Base-by-base conservation (phyloP, 2,113 vertebrate species). In the Paedocypris sp. region DNA sequence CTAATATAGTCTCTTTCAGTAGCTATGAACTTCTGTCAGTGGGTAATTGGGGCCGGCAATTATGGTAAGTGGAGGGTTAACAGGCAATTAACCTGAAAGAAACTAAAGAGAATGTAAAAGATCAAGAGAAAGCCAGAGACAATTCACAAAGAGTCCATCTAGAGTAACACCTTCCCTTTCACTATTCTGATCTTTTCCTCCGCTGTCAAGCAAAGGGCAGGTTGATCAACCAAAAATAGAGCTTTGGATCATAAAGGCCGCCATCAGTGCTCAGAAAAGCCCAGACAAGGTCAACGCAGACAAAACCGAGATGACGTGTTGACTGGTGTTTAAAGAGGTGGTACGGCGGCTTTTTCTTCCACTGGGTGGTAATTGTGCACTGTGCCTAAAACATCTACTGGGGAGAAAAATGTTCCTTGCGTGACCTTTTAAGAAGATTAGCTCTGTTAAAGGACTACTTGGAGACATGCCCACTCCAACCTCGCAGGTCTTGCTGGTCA, bases 31-130 rank as follows among this genome's bases (percentile, higher is more conserved):
- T 61, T 59, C 54, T 66, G 62, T 66, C 46, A 62, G 35, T 50
- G 49, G 62, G 50, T 70, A 70, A 70, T 70, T 66, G 68, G 58
- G 68, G 62, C 52, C 62, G 45, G 62, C 68, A 72, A 64, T 68
- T 64, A 60, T n/a, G 38, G 61, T 60, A 72, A 64, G 60, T 68
- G 65, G 65, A 65, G 62, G 57, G 66, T 65, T 65, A 60, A 68
- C 66, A 68, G 33, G 62, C 66, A 72, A 68, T 61, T 68, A 65
- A 61, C 57, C 66, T 68, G 57, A 57, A 63, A 41, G 45, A 23
- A 56, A 52, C 35, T 33, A 28, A 23, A 43, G 41, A 52, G 45
- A 52, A 67, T 64, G 49, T 42, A 49, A 54, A 23, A 56, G 43
- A 54, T 38, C 25, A 38, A 54, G 16, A 33, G 41, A 41, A 49